Conservation (phyloP, 2,888 invertebrate species). For the Alentia gelatinosa region DNA sequence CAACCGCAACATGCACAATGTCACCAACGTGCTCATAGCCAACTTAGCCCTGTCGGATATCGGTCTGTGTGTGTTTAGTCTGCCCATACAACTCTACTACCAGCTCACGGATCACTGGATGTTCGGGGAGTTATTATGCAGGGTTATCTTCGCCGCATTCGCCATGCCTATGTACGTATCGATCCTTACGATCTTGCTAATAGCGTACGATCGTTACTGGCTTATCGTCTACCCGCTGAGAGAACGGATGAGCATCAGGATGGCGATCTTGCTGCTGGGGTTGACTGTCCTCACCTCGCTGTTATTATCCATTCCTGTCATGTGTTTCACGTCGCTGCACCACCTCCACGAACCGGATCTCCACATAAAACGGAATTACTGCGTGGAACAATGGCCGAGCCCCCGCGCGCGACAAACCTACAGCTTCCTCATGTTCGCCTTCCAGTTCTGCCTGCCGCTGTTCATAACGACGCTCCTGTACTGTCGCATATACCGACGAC, state of each 20-base stretch:
- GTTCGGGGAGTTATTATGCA: conserved; percentile 76
- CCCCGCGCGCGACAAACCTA: conserved; percentile 68
- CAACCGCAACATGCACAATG: conserved; percentile 74
- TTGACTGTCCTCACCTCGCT: conserved; percentile 71
- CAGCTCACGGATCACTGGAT: conserved; percentile 78
- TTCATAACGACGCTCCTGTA: conserved; percentile 63
- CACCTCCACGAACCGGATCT: conserved; percentile 69
- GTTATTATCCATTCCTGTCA: conserved; percentile 74
- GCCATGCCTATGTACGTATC: conserved; percentile 79
- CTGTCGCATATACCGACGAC: conserved; percentile 62
- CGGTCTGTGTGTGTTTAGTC: conserved; percentile 75
- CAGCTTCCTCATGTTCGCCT: conserved; percentile 64
- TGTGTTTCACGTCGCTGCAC: conserved; percentile 71
- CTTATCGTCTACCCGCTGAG: conserved; percentile 78
- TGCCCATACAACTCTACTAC: conserved; percentile 79
- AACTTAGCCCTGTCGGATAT: conserved; percentile 78
- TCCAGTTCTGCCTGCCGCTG: conserved; percentile 67
- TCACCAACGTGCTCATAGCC: conserved; percentile 78
- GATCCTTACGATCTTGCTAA: conserved; percentile 76
- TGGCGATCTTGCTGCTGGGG: conserved; percentile 70
- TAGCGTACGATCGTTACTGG: conserved; percentile 78
- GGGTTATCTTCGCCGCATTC: conserved; percentile 76
- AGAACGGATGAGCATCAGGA: conserved; percentile 70
- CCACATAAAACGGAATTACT: conserved; percentile 70
- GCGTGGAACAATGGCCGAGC: conserved; percentile 75